phyloP scores from a whole-genome alignment of 2,888 invertebrate genomes.

The Cabera pusaria region DNA sequence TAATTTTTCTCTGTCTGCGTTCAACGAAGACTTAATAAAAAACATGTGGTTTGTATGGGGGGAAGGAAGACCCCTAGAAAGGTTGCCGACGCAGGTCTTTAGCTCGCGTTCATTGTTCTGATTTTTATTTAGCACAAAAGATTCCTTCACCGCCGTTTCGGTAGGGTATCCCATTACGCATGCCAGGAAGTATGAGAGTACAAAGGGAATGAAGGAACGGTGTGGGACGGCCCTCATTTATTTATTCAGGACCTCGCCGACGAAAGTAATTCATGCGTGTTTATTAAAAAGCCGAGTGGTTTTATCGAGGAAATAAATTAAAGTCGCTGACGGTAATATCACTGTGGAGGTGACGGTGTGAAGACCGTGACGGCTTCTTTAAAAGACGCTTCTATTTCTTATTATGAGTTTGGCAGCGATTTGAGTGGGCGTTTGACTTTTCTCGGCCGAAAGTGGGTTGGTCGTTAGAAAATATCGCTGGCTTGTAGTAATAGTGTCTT shows the following conservation, averaged over 20 bases:
- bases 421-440: slow-evolving; percentile 19
- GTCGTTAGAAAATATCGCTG: slow-evolving; percentile 21
- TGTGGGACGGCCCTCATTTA: slow-evolving; percentile 69
- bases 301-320: slow-evolving; percentile 57
- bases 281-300: slow-evolving; percentile 69
- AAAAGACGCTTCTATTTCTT: slow-evolving; percentile 8
- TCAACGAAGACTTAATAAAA: slow-evolving; percentile 31
- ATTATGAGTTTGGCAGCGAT: slow-evolving; percentile 15
- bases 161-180: slow-evolving; percentile 73
- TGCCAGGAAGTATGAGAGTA: slow-evolving; percentile 66
- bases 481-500: slow-evolving; percentile 14
- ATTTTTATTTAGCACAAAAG: slow-evolving; percentile 69
- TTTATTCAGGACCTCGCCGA: slow-evolving; percentile 70
- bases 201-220: slow-evolving; percentile 68
- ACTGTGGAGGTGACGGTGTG: slow-evolving; percentile 22
- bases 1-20: slow-evolving; percentile 30
- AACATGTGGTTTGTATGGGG: slow-evolving; percentile 31
- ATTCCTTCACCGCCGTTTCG: slow-evolving; percentile 58
- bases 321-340: slow-evolving; percentile 36
- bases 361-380: slow-evolving; percentile 15
- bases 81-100: slow-evolving; percentile 42
- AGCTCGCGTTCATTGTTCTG: slow-evolving; percentile 51
- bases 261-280: slow-evolving; percentile 74
- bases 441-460: slow-evolving; percentile 19
- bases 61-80: slow-evolving; percentile 29